Evolutionary conservation across 1,140 invertebrate species (phyloP).

Genomic region (Sinella curviseta): DNA sequence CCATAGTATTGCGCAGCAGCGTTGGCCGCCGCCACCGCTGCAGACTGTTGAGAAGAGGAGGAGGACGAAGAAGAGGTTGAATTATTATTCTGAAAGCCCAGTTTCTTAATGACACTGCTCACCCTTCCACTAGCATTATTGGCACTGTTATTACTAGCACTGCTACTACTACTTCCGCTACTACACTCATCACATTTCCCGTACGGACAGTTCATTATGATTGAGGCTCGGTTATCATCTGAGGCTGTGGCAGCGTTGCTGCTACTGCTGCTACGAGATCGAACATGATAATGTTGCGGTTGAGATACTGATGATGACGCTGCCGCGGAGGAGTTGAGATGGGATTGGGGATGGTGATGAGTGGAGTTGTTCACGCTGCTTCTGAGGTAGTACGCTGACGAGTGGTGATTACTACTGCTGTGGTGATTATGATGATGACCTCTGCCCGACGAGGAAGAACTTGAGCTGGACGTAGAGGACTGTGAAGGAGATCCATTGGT

Average conservation of each 20-base stretch:
- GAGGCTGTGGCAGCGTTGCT: too few species aligned
- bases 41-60: background rate
- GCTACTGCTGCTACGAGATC: slow-evolving; percentile 38
- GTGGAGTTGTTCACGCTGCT: slow-evolving; percentile 21
- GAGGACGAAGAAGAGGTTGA: slow-evolving; percentile 6
- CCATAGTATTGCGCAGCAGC: slow-evolving; percentile 1
- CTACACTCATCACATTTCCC: slow-evolving; percentile 45
- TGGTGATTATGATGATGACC: background rate
- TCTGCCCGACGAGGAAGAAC: background rate
- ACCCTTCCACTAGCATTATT: background rate
- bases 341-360: slow-evolving; percentile 26
- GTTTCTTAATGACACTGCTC: slow-evolving; percentile 19
- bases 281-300: slow-evolving; percentile 16
- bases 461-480: background rate
- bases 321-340: too few species aligned
- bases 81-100: slow-evolving; percentile 1
- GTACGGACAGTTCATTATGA: slow-evolving; percentile 38
- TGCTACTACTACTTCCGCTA: slow-evolving; percentile 27
- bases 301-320: slow-evolving; percentile 28
- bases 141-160: slow-evolving; percentile 22
- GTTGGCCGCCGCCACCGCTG: background rate
- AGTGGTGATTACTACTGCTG: background rate
- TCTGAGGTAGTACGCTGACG: slow-evolving; percentile 15
- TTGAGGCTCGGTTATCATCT: slow-evolving; percentile 6
- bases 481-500: background rate